Conservation (phyloP, 2,113 vertebrate species). For the Channa maculata region DNA sequence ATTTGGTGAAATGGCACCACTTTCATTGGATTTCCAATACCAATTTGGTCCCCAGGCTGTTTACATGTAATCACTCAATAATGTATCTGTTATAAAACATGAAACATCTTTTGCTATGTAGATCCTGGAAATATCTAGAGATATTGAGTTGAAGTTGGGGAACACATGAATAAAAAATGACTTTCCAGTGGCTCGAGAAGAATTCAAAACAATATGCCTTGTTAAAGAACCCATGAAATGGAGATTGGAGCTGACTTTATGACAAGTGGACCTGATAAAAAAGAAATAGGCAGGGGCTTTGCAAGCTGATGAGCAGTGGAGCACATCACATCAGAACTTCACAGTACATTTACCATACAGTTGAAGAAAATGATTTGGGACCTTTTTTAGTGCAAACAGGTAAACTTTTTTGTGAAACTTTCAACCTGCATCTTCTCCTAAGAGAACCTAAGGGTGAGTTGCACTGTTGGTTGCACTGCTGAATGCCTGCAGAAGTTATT, state of each 20-base stretch:
- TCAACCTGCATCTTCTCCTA: slow-evolving; percentile 29
- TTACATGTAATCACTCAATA: not conserved
- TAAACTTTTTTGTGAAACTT: slow-evolving; percentile 53
- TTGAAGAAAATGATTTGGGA: slow-evolving; percentile 18
- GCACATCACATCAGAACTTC: slow-evolving; percentile 47
- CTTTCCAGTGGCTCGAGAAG: slow-evolving; percentile 24
- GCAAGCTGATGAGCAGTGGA: slow-evolving; percentile 37
- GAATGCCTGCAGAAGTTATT: slow-evolving; percentile 48
- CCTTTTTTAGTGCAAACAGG: slow-evolving; percentile 20
- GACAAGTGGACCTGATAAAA: slow-evolving; percentile 58
- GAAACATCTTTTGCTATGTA: not conserved
- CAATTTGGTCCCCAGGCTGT: not conserved
- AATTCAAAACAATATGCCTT: slow-evolving; percentile 57
- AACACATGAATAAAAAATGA: slow-evolving; percentile 46
- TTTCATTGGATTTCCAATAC: not conserved
- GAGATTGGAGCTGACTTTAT: slow-evolving; percentile 60
- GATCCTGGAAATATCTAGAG: slow-evolving; percentile 11
- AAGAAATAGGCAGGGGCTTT: slow-evolving; percentile 48
- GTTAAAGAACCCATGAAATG: slow-evolving; percentile 63
- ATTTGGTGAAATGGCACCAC: not conserved
- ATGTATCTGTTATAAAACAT: not conserved
- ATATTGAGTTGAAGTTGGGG: slow-evolving; percentile 38
- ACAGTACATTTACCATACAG: slow-evolving; percentile 47
- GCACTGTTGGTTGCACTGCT: slow-evolving; percentile 22
- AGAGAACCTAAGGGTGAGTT: slow-evolving; percentile 21